These are phyloP conservation scores for Melanotaenia trifasciata DNA, from an alignment of 2,797 vertebrate genomes.

Conservation along the genomic window DNA sequence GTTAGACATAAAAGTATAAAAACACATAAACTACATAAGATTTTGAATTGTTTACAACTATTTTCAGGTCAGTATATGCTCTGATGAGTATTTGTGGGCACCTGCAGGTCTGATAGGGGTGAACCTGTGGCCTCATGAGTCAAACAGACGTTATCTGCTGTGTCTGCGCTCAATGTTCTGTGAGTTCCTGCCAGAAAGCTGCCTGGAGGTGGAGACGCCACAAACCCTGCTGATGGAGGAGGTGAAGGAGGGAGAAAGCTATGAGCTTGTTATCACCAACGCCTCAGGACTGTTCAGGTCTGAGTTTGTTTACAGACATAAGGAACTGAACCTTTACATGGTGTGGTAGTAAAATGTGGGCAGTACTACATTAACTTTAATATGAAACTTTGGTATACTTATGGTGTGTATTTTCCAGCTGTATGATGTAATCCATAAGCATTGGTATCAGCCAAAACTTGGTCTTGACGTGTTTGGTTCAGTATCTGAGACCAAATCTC, in stretches of 20 bases:
- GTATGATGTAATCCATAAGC: neutral
- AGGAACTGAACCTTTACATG: neutral
- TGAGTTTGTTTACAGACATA: neutral
- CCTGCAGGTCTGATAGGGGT: constrained; percentile 88
- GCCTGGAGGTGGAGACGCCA: constrained; percentile 70
- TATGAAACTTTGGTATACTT: neutral
- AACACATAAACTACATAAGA: too few relatives aligned
- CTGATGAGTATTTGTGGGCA: neutral
- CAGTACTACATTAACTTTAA: too few relatives aligned
- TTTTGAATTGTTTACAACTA: neutral
- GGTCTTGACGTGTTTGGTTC: neutral
- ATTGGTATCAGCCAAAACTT: neutral
- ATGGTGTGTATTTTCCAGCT: neutral
- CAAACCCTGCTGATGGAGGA: constrained; percentile 86
- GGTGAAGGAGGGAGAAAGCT: constrained; percentile 84
- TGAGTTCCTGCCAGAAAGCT: constrained; percentile 87
- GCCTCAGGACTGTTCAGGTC: constrained; percentile 86
- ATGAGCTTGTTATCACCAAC: constrained; percentile 89
- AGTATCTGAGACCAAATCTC: too few relatives aligned
- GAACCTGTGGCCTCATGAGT: constrained; percentile 88
- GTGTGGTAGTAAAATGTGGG: neutral
- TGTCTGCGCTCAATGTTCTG: constrained; percentile 89
- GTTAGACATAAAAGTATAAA: too few relatives aligned
- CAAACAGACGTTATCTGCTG: constrained; percentile 85
- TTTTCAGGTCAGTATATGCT: neutral